phyloP scores from a whole-genome alignment of 2,113 vertebrate species.

The Rhombomys opimus region DNA sequence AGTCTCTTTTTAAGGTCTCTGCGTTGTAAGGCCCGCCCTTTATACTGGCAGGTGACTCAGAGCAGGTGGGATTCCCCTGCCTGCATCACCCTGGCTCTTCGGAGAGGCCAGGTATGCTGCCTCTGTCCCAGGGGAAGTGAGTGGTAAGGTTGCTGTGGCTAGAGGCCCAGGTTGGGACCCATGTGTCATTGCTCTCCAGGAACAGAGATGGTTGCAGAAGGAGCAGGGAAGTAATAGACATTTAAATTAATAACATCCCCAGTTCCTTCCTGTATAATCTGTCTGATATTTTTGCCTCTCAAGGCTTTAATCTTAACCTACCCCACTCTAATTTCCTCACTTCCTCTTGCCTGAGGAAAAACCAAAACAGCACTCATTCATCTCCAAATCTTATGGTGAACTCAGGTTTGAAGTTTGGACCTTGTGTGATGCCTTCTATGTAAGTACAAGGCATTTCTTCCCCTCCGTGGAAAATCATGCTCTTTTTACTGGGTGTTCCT shows the following conservation, averaged over 20 bases:
- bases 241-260: conserved; percentile 66
- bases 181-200: conserved; percentile 80
- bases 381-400: background rate
- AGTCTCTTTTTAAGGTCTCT: conserved; percentile 68
- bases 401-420: conserved; percentile 21
- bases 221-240: conserved; percentile 39
- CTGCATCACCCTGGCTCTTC: conserved; percentile 63
- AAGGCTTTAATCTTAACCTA: background rate
- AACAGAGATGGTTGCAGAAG: conserved; percentile 40
- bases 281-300: conserved; percentile 59
- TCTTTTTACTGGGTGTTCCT: background rate
- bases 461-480: background rate
- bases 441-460: conserved; percentile 1
- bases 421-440: background rate
- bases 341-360: conserved; percentile 54
- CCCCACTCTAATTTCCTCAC: conserved; percentile 53
- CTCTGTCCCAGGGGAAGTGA: conserved; percentile 72
- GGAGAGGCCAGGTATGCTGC: conserved; percentile 80
- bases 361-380: conserved; percentile 46
- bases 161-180: conserved; percentile 58
- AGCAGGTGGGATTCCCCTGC: conserved; percentile 83
- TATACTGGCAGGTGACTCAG: conserved; percentile 80
- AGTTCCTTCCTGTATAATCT: conserved; percentile 71
- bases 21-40: conserved; percentile 72
- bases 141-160: conserved; percentile 71